A percentile compares a stretch with the other conserved stretches of the same genome.
Evolutionary conservation across 1,140 invertebrate species (phyloP).

Genomic region (Nephila pilipes): DNA sequence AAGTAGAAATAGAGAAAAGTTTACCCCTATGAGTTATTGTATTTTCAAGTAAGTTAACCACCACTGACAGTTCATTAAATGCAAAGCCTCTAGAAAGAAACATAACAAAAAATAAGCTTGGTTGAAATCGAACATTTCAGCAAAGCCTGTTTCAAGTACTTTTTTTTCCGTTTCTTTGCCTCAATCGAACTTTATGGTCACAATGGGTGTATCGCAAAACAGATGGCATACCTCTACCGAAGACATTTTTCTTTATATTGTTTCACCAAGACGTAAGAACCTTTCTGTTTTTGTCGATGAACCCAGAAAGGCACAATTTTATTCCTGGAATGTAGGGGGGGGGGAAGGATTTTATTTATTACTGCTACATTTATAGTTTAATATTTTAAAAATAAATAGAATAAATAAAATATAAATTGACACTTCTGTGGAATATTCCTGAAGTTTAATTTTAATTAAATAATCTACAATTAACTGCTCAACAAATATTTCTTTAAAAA

Average conservation of each 20-base stretch:
- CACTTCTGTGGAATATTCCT: neutral
- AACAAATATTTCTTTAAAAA: no score
- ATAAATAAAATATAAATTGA: neutral
- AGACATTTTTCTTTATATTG: constrained; percentile 70
- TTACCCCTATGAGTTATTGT: constrained; percentile 28
- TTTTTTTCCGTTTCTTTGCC: constrained; percentile 33
- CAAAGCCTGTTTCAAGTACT: constrained; percentile 40
- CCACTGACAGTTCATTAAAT: constrained; percentile 44
- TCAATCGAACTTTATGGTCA: constrained; percentile 58
- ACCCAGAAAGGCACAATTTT: neutral
- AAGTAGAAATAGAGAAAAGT: neutral
- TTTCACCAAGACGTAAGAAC: constrained; percentile 9
- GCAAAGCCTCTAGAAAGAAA: constrained; percentile 55
- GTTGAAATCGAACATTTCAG: constrained; percentile 58
- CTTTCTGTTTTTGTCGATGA: neutral
- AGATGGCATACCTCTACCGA: constrained; percentile 58
- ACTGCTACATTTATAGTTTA: neutral
- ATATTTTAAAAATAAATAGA: neutral
- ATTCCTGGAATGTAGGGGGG: constrained; percentile 2
- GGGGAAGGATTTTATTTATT: neutral
- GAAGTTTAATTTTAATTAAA: neutral
- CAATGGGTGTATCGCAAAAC: constrained; percentile 61
- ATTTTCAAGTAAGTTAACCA: constrained; percentile 48
- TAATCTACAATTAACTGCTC: no score
- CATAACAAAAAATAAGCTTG: neutral